These are phyloP conservation scores for Drosophila antonietae DNA, from an alignment of 2,888 invertebrate species.

Conservation along the genomic window DNA sequence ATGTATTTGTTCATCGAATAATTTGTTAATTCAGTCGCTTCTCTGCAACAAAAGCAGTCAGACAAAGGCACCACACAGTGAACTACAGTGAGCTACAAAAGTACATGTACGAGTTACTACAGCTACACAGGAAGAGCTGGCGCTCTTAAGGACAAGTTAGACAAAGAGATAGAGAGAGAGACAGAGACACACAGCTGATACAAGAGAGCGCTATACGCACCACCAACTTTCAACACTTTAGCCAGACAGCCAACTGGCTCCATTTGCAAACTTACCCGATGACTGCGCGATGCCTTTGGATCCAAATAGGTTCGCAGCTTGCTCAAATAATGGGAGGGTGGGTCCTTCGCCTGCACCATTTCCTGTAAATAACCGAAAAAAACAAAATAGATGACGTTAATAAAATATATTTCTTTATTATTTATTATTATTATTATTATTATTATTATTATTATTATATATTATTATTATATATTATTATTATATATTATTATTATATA, in stretches of 20 bases:
- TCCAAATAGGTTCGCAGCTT: conserved; percentile 98
- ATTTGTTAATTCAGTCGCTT: conserved; percentile 28
- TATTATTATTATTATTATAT: too few relatives aligned
- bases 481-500: too few relatives aligned
- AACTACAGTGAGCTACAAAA: conserved; percentile 26
- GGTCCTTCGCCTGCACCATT: conserved; percentile 99
- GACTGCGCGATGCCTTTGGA: conserved; percentile 97
- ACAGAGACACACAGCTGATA: conserved; percentile 25
- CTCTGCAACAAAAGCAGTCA: conserved; percentile 26
- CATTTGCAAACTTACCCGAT: conserved; percentile 89
- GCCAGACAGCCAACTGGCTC: conserved; percentile 7
- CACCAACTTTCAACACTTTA: conserved; percentile 36
- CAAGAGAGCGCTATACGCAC: conserved; percentile 36
- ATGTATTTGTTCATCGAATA: conserved; percentile 11
- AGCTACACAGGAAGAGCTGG: conserved; percentile 26
- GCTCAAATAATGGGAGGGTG: conserved; percentile 97
- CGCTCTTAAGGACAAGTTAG: conserved; percentile 21
- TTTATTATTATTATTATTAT: too few relatives aligned
- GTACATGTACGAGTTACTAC: conserved; percentile 18
- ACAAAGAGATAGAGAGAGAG: conserved; percentile 6
- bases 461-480: too few relatives aligned
- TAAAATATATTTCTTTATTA: too few relatives aligned
- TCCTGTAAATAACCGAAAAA: conserved; percentile 88
- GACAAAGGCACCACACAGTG: conserved; percentile 54
- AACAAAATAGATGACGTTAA: too few relatives aligned